Base-by-base conservation (phyloP, 2,888 invertebrate species). In the Habroteleia sp. region DNA sequence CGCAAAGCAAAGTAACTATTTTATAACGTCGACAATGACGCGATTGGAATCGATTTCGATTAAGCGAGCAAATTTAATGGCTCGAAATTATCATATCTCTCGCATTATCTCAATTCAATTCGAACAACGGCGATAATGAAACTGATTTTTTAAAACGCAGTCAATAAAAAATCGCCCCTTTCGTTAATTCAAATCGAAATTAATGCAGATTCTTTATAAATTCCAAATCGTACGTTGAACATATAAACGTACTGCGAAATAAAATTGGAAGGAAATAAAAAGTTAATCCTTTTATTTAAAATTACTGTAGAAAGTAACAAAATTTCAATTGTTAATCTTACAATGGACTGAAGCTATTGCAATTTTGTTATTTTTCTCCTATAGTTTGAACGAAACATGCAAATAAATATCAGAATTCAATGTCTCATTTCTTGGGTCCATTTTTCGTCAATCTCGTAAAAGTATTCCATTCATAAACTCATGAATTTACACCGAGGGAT, bases 401-500 rank as follows among this genome's bases (percentile, higher is more conserved):
- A n/a, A n/a, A n/a, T n/a, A n/a, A n/a, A 48, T 50, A 58, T 58
- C 39, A 37, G n/a, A 33, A 16, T 52, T 54, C 69, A 71, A 71
- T 62, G 44, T 50, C 44, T 35, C 41, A 13, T 62, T 48, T 29
- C 4, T 23, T 44, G 14, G 41, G 37, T 31, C 16, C 50, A 44
- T 69, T 63, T 74, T 74, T 69, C 46, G 50, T 63, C 63, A 42
- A 62, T 46, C 56, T 50, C 60, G 37, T 48, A 42, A 54, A 65
- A 71, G 65, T 71, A 50, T 71, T 65, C 25, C 74, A 69, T 74
- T 74, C 69, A 69, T 65, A 62, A 69, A 69, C 35, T 46, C 58
- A 58, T 63, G 63, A 69, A 74, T 74, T 74, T 63, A 74, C 63
- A 58, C 68, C 29, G 13, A 60, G 60, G 48, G 14, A 39, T 42